Evolutionary conservation across 2,888 invertebrate species (phyloP).

Genomic region (Hoplodrina ambigua): DNA sequence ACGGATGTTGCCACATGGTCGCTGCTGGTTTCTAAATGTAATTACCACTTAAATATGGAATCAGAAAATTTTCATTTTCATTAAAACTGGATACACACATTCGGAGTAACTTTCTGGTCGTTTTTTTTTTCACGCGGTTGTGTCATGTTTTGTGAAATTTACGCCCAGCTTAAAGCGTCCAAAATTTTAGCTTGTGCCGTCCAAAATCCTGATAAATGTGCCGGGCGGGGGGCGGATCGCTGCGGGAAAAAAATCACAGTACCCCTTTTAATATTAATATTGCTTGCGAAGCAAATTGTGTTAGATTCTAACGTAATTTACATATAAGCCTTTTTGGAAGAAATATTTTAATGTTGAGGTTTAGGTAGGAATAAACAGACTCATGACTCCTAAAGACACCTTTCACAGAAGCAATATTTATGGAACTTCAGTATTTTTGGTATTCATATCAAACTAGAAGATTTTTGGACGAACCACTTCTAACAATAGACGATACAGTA

Average conservation of each 20-base stretch:
- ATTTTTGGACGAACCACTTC: slow-evolving; percentile 30
- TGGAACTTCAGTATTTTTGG: slow-evolving; percentile 4
- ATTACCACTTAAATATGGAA: slow-evolving; percentile 15
- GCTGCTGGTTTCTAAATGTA: slow-evolving; percentile 32
- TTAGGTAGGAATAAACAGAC: not conserved
- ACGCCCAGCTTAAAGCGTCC: slow-evolving; percentile 89
- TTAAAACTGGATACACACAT: slow-evolving; percentile 66
- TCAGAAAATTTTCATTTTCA: slow-evolving; percentile 48
- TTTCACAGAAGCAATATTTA: not conserved
- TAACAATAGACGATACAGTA: slow-evolving; percentile 73
- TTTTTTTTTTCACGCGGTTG: slow-evolving; percentile 78
- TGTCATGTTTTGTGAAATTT: slow-evolving; percentile 90
- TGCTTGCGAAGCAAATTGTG: slow-evolving; percentile 72
- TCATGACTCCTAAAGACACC: not conserved
- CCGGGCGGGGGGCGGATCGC: slow-evolving; percentile 78
- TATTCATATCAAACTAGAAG: slow-evolving; percentile 6
- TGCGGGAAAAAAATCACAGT: slow-evolving; percentile 79
- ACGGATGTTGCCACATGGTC: slow-evolving; percentile 24
- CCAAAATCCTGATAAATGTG: slow-evolving; percentile 93
- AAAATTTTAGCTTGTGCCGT: slow-evolving; percentile 91
- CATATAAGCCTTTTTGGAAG: slow-evolving; percentile 21
- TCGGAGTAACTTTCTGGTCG: slow-evolving; percentile 77
- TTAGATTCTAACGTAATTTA: slow-evolving; percentile 64
- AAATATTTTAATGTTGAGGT: slow-evolving; percentile 2
- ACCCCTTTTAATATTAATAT: slow-evolving; percentile 81